phyloP scores from a whole-genome alignment of 2,113 vertebrate species.

The Nesoenas mayeri region DNA sequence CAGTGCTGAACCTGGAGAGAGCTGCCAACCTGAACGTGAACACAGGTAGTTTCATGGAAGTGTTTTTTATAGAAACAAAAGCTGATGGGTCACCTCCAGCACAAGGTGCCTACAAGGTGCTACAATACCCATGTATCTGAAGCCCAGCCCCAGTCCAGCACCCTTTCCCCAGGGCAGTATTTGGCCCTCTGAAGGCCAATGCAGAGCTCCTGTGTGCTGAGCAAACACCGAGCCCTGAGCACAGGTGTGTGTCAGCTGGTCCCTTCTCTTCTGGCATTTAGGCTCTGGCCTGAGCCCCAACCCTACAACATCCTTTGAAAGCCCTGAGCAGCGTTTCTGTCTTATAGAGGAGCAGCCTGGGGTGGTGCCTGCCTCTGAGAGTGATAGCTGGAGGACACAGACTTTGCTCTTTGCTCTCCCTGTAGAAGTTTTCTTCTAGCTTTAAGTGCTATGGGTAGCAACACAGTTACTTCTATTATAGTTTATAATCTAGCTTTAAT shows the following conservation, averaged over 20 bases:
- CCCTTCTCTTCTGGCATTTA: neutral
- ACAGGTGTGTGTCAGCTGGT: accelerated
- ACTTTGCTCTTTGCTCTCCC: neutral
- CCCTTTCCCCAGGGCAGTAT: neutral
- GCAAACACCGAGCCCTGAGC: neutral
- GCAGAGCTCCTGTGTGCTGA: neutral
- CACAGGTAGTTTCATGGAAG: neutral
- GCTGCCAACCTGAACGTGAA: neutral
- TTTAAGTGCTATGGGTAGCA: neutral
- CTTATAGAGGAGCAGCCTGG: neutral
- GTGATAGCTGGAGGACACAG: neutral
- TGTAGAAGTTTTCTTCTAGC: neutral
- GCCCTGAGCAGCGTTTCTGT: neutral
- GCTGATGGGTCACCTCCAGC: neutral
- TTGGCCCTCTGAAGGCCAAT: neutral
- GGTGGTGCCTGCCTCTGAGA: neutral
- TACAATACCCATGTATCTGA: accelerated
- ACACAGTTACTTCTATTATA: neutral
- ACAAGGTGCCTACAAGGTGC: neutral
- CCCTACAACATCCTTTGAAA: neutral
- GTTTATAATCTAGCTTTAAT: neutral
- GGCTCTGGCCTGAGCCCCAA: neutral
- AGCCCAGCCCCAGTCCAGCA: neutral
- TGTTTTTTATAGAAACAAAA: neutral
- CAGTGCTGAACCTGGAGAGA: neutral